Base-by-base conservation (phyloP, 2,113 vertebrate species). In the Symphodus melops region DNA sequence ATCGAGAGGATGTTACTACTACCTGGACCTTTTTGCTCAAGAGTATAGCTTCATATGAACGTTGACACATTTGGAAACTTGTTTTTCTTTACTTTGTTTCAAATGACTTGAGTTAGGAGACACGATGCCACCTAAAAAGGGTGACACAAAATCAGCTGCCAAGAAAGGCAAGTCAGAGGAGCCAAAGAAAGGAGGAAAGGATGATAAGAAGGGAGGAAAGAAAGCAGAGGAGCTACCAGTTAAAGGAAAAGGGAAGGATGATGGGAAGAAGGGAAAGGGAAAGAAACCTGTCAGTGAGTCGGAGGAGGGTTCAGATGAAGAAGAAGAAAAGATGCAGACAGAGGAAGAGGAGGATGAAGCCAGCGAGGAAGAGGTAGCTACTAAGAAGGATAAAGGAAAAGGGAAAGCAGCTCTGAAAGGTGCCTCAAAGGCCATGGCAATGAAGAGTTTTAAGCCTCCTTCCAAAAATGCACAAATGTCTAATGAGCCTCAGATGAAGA, bases 111-210 rank as follows among this genome's bases (percentile, higher is more conserved):
- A 86, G 1, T 1, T 1, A 68, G 5, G 72, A 17, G 4, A 84
- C 73, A 52, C 85, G 68, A 97, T 97, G 96, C 92, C 51, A 7
- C 94, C 95, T 86, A 97, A 96, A 89, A 98, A 94, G 68, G 92
- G 90, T 53, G 92, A 92, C 56, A 0, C 84, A 68, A 94, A 92
- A 76, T 89, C 91, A 36, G 85, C 88, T 72, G 80, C 89, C 65
- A 92, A 92, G 73, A 95, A 94, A 77, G 88, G 90, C 85, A 94
- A 91, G 44, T 51, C 91, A 33, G 91, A 91, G 23, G 93, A 92
- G 56, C 75, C 88, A 42, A 91, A 90, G 68, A 94, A 90, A 70
- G 87, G 60, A 78, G 88, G 66, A 49, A 92, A 91, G 62, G 85
- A 89, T 46, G 83, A 86, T 25, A 89, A 94, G 71, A 94, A 94